These are phyloP conservation scores for Acrobasis suavella DNA, from an alignment of 2,888 invertebrate genomes.

Conservation along the genomic window DNA sequence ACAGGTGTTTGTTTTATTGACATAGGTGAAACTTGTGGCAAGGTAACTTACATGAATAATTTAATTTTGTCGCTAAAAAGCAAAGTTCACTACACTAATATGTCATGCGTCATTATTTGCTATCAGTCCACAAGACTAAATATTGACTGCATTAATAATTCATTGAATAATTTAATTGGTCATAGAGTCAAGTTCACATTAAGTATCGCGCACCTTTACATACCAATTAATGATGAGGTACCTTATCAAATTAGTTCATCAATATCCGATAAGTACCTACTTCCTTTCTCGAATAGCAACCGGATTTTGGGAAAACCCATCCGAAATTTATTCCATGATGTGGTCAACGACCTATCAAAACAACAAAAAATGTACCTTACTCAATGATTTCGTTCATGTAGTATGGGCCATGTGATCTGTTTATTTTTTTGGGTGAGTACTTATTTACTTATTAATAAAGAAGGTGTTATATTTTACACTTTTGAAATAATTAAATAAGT, in stretches of 20 bases:
- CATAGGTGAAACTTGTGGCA: not conserved
- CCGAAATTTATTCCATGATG: not conserved
- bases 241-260: not conserved
- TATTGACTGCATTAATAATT: slow-evolving; percentile 28
- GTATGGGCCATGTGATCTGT: not conserved
- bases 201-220: not conserved
- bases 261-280: too few species aligned
- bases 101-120: not conserved
- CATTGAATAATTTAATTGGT: slow-evolving; percentile 29
- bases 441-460: not conserved
- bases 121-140: not conserved
- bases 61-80: not conserved
- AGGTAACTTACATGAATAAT: not conserved
- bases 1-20: slow-evolving; percentile 1
- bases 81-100: not conserved
- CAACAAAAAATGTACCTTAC: slow-evolving; percentile 1
- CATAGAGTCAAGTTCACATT: slow-evolving; percentile 16
- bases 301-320: slow-evolving; percentile 7
- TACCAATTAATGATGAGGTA: too few species aligned
- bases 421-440: not conserved
- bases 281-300: not conserved
- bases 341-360: slow-evolving; percentile 12
- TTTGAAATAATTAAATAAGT: not conserved
- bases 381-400: not conserved
- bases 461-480: not conserved